Evolutionary conservation across 2,888 invertebrate species (phyloP).

Genomic region (Chironomus riparius): DNA sequence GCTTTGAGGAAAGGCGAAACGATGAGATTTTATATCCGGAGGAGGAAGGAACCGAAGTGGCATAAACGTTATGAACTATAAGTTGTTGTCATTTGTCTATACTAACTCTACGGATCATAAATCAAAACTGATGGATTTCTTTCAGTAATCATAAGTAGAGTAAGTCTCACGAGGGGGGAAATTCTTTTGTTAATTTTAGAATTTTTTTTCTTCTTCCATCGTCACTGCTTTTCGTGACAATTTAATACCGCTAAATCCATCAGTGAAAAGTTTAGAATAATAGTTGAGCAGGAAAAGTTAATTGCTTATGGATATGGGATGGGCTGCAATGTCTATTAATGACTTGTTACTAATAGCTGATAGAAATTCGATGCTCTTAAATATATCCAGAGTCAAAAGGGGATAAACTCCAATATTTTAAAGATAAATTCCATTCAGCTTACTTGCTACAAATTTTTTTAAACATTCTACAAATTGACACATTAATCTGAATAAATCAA

Average conservation of each 20-base stretch:
- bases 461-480: neutral
- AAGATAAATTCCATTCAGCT: neutral
- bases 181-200: neutral
- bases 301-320: conserved; percentile 3
- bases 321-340: neutral
- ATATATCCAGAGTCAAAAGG: neutral
- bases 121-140: conserved; percentile 4
- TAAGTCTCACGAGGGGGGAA: neutral
- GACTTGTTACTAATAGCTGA: conserved; percentile 2
- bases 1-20: too few relatives aligned
- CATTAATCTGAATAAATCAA: conserved; percentile 5
- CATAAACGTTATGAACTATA: neutral
- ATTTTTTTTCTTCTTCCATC: neutral
- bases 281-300: neutral
- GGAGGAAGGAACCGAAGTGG: neutral
- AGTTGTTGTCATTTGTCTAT: neutral
- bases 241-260: too few relatives aligned
- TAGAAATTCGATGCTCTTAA: neutral
- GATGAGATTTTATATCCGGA: conserved; percentile 9
- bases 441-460: too few relatives aligned
- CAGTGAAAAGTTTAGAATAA: neutral
- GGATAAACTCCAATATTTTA: neutral
- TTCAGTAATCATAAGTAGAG: neutral
- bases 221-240: neutral
- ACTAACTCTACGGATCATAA: neutral